These are phyloP conservation scores for Chelidonichthys spinosus DNA, from an alignment of 2,797 vertebrate genomes.

Conservation along the genomic window DNA sequence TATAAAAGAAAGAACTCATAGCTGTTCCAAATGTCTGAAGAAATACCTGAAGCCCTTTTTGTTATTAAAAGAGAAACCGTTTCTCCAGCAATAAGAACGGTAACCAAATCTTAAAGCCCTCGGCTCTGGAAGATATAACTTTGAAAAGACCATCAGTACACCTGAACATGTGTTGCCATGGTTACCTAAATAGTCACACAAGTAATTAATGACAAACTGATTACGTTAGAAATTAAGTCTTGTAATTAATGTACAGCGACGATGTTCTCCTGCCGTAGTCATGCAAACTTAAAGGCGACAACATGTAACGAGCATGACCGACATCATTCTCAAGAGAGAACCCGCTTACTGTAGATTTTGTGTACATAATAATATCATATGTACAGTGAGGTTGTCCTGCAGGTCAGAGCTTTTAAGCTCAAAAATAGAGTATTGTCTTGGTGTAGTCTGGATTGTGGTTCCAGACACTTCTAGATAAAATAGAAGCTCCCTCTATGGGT, in stretches of 20 bases:
- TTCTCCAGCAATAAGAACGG: neutral
- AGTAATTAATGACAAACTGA: conserved; percentile 6
- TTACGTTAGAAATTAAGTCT: conserved; percentile 7
- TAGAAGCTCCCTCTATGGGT: conserved; percentile 13
- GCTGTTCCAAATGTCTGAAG: neutral
- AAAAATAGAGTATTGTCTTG: conserved; percentile 1
- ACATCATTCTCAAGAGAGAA: neutral
- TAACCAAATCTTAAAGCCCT: neutral
- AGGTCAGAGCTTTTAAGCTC: neutral
- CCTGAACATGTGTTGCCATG: neutral
- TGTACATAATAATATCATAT: conserved; percentile 19
- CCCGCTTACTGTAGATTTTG: conserved; percentile 58
- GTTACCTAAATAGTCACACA: conserved; percentile 5
- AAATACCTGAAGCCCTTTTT: neutral
- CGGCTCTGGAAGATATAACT: neutral
- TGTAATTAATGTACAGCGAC: conserved; percentile 6
- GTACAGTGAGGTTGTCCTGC: conserved; percentile 32
- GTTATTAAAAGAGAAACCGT: neutral
- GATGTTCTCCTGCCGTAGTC: neutral
- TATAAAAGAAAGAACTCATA: neutral
- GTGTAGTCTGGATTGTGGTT: neutral
- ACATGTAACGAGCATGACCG: neutral
- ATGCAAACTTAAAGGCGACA: conserved; percentile 6
- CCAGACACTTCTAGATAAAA: conserved; percentile 15
- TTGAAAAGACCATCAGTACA: too few relatives aligned